Conservation (phyloP, 2,888 invertebrate species). For the Perdita meconis region DNA sequence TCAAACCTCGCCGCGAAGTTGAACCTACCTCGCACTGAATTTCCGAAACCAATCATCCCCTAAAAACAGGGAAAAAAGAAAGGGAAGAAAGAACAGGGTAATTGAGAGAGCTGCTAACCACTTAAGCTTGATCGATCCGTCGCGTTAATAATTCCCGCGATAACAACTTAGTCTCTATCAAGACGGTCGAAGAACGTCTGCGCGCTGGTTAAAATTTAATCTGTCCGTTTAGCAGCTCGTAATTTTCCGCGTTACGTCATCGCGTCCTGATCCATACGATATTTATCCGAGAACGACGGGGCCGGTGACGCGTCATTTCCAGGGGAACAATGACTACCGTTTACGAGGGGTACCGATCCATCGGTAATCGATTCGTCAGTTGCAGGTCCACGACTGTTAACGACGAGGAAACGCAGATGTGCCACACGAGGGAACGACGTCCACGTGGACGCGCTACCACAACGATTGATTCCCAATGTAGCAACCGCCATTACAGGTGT, state of each 20-base stretch:
- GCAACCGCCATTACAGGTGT: background rate
- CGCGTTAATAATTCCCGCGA: constrained; percentile 6
- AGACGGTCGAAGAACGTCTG: background rate
- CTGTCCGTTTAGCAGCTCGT: background rate
- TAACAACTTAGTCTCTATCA: constrained; percentile 15
- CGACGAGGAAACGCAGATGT: background rate
- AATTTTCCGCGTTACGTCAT: constrained; percentile 11
- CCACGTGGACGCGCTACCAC: background rate
- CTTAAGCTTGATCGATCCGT: constrained; percentile 1
- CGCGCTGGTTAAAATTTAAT: constrained; percentile 14
- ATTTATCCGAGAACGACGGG: background rate
- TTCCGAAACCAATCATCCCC: background rate
- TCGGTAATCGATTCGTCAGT: constrained; percentile 23
- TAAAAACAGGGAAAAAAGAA: background rate
- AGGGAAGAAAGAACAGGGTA: too few species aligned
- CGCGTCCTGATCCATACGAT: background rate
- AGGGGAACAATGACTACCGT: background rate
- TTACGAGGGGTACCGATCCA: background rate
- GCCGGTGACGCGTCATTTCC: background rate
- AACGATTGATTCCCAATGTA: constrained; percentile 40
- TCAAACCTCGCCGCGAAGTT: too few species aligned
- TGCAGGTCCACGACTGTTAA: background rate
- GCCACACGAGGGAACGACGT: background rate
- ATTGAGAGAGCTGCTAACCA: background rate
- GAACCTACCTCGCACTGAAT: too few species aligned